phyloP scores from a whole-genome alignment of 1,140 invertebrate genomes.

The Sminthurides bifidus region DNA sequence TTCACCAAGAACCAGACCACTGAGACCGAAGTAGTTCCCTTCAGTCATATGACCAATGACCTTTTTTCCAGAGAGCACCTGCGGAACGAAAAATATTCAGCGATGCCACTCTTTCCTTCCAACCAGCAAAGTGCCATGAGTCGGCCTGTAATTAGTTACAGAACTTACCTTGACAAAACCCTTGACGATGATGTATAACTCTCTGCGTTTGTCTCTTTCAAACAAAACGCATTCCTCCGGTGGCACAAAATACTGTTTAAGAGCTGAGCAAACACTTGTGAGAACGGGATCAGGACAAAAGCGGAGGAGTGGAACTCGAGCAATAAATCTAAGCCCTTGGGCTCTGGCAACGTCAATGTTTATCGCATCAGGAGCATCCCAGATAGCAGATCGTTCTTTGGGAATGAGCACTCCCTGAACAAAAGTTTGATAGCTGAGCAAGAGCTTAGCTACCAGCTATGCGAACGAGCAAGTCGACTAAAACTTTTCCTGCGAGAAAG shows the following conservation, averaged over 20 bases:
- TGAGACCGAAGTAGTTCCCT: constrained; percentile 24
- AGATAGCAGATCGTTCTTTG: constrained; percentile 14
- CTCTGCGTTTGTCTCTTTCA: constrained; percentile 15
- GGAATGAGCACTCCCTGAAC: constrained; percentile 22
- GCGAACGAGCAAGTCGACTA: no score
- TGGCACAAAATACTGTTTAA: constrained; percentile 28
- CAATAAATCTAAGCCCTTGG: constrained; percentile 13
- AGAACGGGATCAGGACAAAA: background rate
- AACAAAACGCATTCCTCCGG: constrained; percentile 24
- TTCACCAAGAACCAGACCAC: constrained; percentile 16
- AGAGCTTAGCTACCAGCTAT: no score
- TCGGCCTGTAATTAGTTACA: background rate
- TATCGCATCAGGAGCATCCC: constrained; percentile 24
- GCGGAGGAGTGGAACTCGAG: constrained; percentile 17
- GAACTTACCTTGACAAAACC: constrained; percentile 15
- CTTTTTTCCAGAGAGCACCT: background rate
- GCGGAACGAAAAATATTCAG: no score
- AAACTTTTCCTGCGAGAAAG: no score
- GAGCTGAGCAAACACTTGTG: constrained; percentile 2
- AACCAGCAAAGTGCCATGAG: no score
- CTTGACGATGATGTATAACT: constrained; percentile 25
- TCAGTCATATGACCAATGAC: constrained; percentile 7
- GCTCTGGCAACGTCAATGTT: constrained; percentile 1
- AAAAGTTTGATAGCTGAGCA: no score
- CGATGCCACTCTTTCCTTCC: no score